Evolutionary conservation across 53 echinoderm and acorn worm genomes (phyloP).

Genomic region (Antedon mediterranea): DNA sequence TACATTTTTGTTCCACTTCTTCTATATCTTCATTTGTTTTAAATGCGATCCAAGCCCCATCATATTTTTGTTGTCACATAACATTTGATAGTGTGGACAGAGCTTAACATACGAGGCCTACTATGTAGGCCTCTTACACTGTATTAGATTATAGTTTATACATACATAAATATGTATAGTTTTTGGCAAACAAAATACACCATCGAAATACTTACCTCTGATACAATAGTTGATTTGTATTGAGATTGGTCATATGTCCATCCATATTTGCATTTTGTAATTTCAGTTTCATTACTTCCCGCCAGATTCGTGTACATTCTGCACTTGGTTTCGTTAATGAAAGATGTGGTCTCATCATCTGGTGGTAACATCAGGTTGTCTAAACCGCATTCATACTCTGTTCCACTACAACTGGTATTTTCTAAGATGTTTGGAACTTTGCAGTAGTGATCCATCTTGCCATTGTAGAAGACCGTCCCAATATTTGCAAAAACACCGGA

Average conservation of each 20-base stretch:
- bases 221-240: neutral
- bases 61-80: too few species aligned
- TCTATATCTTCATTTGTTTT: too few species aligned
- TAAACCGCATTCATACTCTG: neutral
- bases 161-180: too few species aligned
- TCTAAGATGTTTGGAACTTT: neutral
- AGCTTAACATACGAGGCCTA: too few species aligned
- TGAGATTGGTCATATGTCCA: neutral
- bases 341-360: neutral
- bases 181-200: too few species aligned
- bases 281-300: neutral
- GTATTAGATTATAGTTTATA: too few species aligned
- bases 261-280: neutral
- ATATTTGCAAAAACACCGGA: neutral
- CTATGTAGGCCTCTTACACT: too few species aligned
- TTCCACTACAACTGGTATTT: neutral
- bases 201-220: neutral
- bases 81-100: too few species aligned
- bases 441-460: neutral
- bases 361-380: neutral
- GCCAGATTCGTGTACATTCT: neutral
- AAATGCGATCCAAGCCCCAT: too few species aligned
- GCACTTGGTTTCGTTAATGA: neutral
- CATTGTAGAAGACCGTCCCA: neutral
- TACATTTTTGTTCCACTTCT: too few species aligned